Conservation (phyloP, 2,888 invertebrate species). For the Seladonia tumulorum region DNA sequence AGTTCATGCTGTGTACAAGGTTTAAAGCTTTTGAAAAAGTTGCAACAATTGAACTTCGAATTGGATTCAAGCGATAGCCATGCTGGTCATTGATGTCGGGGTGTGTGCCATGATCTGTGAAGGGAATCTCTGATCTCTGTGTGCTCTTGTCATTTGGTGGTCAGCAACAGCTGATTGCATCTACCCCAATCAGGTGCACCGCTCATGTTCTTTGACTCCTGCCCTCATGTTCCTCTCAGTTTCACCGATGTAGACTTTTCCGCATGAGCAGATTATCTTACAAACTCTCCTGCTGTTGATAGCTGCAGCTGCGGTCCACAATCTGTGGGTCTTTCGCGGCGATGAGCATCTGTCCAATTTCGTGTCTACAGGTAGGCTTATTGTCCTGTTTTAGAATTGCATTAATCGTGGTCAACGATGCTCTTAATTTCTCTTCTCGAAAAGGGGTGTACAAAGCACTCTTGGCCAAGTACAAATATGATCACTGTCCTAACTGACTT, state of each 20-base stretch:
- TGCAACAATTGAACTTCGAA: not conserved
- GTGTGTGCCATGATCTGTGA: not conserved
- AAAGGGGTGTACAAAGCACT: not conserved
- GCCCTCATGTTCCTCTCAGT: not conserved
- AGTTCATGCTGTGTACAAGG: too few species aligned
- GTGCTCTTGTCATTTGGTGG: conserved; percentile 6
- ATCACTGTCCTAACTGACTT: too few species aligned
- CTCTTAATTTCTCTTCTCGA: not conserved
- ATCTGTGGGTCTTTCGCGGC: not conserved
- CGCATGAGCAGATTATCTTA: not conserved
- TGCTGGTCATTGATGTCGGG: not conserved
- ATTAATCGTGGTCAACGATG: not conserved
- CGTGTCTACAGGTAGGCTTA: not conserved
- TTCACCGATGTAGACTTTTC: not conserved
- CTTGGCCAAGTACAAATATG: not conserved
- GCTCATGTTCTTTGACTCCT: conserved; percentile 1
- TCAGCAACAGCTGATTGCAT: conserved; percentile 7
- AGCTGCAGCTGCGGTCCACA: conserved; percentile 4
- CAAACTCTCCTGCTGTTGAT: not conserved
- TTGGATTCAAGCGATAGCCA: not conserved
- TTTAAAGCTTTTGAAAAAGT: not conserved
- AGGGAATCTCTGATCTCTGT: not conserved
- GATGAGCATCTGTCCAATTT: not conserved
- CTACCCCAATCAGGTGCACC: conserved; percentile 9
- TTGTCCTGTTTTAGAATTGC: not conserved